Base-by-base conservation (phyloP, 2,888 invertebrate species). In the Lottia gigantea region DNA sequence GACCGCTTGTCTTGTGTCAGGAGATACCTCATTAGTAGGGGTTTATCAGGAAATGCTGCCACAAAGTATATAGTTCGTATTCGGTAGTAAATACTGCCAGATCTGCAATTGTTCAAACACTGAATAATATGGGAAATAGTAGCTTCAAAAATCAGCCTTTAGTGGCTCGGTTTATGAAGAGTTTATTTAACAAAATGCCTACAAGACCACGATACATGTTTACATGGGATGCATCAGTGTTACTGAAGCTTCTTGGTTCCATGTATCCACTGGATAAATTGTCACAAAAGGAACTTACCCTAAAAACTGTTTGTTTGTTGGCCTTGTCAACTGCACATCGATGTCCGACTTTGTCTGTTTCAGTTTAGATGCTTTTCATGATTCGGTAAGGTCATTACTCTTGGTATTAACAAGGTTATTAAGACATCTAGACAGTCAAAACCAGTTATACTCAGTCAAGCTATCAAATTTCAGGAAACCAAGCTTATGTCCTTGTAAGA, bases 221-320 rank as follows among this genome's bases (percentile, higher is more conserved):
- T 46, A 73, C 67, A 25, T 75, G 75, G 73, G 71, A 71, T 69
- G 75, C 73, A 2, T 62, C 68, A 3, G 46, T 49, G n/a, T 71
- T 71, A 19, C 45, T 75, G 11, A 63, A 45, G 3, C 73, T 49
- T 63, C 46, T 75, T 15, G 46, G 16, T 25, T 19, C 67, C 14
- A 61, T 73, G 25, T 67, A 23, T 45, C 72, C 72, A 14, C 40
- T 69, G 16, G 15, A 46, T 14, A 40, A 1, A 7, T 45, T 73
- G 16, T 47, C 67, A 31, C 46, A 73, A 45, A 75, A 73, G 62
- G 15, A 70, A 19, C 46, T 75, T 4, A 75, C 75, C 12, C 70
- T 72, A 26, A 75, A 75, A 49, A n/a, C 26, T 65, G 15, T 62
- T 62, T 0, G 68, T 14, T 49, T 49, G 49, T 49, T 14, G 1